Evolutionary conservation across 2,113 vertebrate species (phyloP).

Genomic region (Sphaerodactylus townsendi): DNA sequence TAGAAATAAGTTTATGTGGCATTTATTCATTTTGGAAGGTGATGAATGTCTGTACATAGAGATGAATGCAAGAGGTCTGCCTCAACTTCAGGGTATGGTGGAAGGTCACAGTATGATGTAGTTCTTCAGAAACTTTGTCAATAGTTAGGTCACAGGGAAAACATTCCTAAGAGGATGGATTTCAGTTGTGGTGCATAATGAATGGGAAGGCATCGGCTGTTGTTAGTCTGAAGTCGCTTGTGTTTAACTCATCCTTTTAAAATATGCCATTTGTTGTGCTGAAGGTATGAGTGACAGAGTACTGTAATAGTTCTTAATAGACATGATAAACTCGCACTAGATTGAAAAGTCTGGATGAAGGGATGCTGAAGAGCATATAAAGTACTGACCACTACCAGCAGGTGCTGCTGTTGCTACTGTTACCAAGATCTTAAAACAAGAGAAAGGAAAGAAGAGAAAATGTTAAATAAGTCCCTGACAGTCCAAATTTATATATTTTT

Average conservation of each 20-base stretch:
- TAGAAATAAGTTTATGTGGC: accelerated
- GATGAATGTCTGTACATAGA: no score
- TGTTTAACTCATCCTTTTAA: background rate
- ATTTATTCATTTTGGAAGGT: background rate
- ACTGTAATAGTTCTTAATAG: background rate
- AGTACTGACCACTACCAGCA: conserved; percentile 69
- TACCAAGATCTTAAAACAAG: conserved; percentile 39
- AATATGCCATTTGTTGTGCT: background rate
- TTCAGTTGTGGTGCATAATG: conserved; percentile 56
- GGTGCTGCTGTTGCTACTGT: conserved; percentile 74
- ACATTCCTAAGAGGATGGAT: background rate
- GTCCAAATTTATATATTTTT: background rate
- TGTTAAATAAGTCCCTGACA: conserved; percentile 16
- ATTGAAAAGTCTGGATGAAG: conserved; percentile 23
- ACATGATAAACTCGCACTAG: background rate
- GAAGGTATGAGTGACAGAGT: background rate
- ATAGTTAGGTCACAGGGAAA: background rate
- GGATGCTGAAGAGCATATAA: conserved; percentile 37
- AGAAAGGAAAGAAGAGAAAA: conserved; percentile 43
- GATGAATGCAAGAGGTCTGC: background rate
- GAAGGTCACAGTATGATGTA: background rate
- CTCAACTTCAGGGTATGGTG: background rate
- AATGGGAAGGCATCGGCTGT: conserved; percentile 28
- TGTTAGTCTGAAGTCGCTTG: background rate
- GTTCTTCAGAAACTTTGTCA: conserved; percentile 7